Conservation (phyloP, 1,140 invertebrate genomes). For the Brachionus angularis region DNA sequence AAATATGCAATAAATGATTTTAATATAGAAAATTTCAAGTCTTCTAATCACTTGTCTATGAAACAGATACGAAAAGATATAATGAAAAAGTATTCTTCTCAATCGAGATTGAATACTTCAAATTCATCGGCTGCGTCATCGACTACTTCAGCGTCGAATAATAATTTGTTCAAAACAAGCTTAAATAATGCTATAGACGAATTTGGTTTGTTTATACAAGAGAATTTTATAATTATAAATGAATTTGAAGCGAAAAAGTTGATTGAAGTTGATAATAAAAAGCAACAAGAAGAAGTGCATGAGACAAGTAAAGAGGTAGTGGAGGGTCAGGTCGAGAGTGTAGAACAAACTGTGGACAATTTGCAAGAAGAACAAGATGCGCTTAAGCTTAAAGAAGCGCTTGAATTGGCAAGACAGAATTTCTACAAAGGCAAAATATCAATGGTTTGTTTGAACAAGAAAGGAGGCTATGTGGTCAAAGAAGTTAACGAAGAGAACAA, state of each 20-base stretch:
- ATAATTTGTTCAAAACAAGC: background rate
- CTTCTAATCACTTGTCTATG: background rate
- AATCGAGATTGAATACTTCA: background rate
- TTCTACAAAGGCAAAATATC: conserved; percentile 13
- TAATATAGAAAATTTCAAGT: conserved; percentile 12
- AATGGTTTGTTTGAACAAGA: conserved; percentile 5
- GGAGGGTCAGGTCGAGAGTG: too few relatives aligned
- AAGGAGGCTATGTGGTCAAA: conserved; percentile 13
- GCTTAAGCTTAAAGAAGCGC: background rate
- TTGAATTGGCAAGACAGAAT: conserved; percentile 2
- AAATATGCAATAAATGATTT: conserved; percentile 7
- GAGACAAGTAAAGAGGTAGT: background rate
- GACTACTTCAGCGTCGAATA: background rate
- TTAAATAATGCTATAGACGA: background rate
- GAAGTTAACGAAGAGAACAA: background rate
- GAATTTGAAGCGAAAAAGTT: background rate
- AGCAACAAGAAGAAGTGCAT: background rate
- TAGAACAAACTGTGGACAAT: background rate
- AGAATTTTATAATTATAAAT: conserved; percentile 14
- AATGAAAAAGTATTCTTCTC: background rate
- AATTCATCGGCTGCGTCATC: background rate
- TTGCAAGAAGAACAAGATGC: background rate
- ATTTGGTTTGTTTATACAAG: conserved; percentile 2
- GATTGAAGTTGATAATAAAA: background rate
- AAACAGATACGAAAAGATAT: conserved; percentile 13